phyloP scores from a whole-genome alignment of 2,797 vertebrate species.

The Gastrophryne carolinensis region DNA sequence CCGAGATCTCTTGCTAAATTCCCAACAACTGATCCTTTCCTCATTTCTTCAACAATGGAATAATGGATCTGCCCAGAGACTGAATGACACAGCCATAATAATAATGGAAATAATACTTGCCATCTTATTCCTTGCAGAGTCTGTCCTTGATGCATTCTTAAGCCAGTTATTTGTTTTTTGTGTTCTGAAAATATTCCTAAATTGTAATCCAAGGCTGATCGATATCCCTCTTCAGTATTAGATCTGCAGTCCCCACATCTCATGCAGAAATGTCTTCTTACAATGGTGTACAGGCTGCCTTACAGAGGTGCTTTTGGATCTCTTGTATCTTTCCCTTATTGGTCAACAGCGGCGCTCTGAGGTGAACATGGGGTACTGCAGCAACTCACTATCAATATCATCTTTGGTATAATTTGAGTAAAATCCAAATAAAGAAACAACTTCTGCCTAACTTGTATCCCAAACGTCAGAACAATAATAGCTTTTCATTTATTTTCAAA shows the following conservation, averaged over 20 bases:
- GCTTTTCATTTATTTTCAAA: no score
- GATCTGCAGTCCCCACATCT: constrained; percentile 1
- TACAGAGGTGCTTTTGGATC: neutral
- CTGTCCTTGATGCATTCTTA: neutral
- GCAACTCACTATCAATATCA: no score
- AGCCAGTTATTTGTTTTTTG: neutral
- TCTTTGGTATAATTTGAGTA: no score
- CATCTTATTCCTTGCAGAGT: neutral
- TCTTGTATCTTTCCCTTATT: constrained; percentile 34
- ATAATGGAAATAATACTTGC: neutral
- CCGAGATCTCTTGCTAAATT: constrained; percentile 18
- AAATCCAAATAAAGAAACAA: no score
- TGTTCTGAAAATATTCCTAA: neutral
- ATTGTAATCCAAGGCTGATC: constrained; percentile 6
- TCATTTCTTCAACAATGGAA: constrained; percentile 18
- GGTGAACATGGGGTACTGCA: constrained; percentile 13
- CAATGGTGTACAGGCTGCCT: constrained; percentile 41
- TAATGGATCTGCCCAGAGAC: constrained; percentile 21
- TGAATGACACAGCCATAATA: neutral
- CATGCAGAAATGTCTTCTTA: neutral
- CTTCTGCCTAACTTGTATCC: no score
- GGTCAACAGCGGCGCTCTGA: constrained; percentile 54
- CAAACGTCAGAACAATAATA: no score
- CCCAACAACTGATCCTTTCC: constrained; percentile 14
- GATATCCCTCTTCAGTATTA: neutral